phyloP scores from a whole-genome alignment of 2,113 vertebrate species.

The Elanus axillaris region DNA sequence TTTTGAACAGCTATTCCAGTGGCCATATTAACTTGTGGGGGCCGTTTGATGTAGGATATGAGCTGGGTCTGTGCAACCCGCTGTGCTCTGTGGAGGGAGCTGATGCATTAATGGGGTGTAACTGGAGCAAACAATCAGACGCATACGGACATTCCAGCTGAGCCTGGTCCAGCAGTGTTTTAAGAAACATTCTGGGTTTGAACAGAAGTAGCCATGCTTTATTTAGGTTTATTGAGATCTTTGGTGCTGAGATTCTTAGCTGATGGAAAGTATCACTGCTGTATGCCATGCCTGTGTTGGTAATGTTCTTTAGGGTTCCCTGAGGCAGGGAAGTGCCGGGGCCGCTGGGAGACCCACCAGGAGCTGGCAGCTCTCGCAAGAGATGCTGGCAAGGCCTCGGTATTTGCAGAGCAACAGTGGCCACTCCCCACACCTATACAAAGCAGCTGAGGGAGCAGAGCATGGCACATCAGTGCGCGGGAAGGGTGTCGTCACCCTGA shows the following conservation, averaged over 20 bases:
- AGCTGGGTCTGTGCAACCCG: background rate
- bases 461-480: accelerated
- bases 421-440: background rate
- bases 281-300: background rate
- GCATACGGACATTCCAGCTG: background rate
- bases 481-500: background rate
- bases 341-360: too few species aligned
- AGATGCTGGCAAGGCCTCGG: too few species aligned
- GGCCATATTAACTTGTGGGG: background rate
- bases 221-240: background rate
- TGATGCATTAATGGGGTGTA: background rate
- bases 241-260: background rate
- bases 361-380: too few species aligned
- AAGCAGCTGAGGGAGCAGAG: background rate
- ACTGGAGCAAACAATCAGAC: background rate
- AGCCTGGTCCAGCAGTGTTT: background rate
- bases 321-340: background rate
- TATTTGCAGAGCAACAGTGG: too few species aligned
- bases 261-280: background rate
- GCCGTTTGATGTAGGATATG: too few species aligned
- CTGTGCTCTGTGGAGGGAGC: background rate
- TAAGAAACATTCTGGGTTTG: background rate
- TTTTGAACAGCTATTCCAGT: background rate
- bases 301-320: background rate
- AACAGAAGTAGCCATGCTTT: background rate